Evolutionary conservation across 2,797 vertebrate species (phyloP).

Genomic region (Tenualosa ilisha): DNA sequence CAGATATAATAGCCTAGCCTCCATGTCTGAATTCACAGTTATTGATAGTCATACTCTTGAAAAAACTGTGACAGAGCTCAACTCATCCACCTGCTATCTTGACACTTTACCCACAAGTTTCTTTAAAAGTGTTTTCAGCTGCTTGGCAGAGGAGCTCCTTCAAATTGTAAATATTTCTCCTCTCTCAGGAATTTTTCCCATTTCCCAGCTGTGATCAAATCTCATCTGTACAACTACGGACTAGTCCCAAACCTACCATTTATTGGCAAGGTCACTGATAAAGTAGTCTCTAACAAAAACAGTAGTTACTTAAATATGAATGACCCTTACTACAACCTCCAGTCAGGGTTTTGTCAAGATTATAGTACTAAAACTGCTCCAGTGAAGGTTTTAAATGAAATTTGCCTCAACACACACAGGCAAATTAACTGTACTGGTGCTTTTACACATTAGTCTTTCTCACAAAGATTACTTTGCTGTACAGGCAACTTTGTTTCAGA

Average conservation of each 20-base stretch:
- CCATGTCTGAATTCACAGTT: not conserved
- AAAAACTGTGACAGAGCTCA: not conserved
- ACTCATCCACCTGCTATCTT: constrained; percentile 11
- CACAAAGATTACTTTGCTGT: no score
- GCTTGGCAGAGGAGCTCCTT: not conserved
- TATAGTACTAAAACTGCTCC: not conserved
- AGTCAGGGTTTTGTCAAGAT: not conserved
- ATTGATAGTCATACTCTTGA: not conserved
- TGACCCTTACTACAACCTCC: not conserved
- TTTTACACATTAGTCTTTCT: no score
- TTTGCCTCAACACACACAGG: not conserved
- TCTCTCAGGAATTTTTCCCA: not conserved
- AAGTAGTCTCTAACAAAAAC: not conserved
- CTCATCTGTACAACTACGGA: not conserved
- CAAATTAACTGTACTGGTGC: not conserved
- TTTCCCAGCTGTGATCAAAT: not conserved
- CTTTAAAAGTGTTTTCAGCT: not conserved
- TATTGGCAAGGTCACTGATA: not conserved
- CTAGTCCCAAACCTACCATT: not conserved
- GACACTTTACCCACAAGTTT: not conserved
- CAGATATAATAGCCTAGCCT: not conserved
- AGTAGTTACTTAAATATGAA: not conserved
- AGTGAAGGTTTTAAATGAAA: not conserved
- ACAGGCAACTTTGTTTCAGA: no score
- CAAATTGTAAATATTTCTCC: not conserved